These are phyloP conservation scores for Tiaroga cobitis DNA, from an alignment of 2,797 vertebrate species.

Conservation along the genomic window DNA sequence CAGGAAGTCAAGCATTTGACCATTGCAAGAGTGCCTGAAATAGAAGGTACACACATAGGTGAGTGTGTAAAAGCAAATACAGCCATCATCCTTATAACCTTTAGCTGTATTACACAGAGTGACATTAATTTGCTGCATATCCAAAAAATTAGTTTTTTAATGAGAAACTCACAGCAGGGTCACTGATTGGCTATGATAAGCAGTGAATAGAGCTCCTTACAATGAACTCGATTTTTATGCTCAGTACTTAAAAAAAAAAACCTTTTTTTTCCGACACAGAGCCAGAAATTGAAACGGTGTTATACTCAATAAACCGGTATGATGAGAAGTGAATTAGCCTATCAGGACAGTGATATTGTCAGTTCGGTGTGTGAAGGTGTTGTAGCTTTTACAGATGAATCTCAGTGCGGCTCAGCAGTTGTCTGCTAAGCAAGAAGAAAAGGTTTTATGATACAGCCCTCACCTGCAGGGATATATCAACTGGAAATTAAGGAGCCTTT, in stretches of 20 bases:
- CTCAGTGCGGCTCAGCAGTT: slow-evolving; percentile 30
- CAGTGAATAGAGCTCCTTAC: slow-evolving; percentile 26
- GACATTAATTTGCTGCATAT: slow-evolving; percentile 42
- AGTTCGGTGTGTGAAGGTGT: slow-evolving; percentile 42
- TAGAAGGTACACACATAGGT: slow-evolving; percentile 8
- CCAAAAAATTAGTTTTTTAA: slow-evolving; percentile 42
- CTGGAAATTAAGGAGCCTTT: slow-evolving; percentile 52
- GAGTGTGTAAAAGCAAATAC: slow-evolving; percentile 42
- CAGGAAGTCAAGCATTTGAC: slow-evolving; percentile 14
- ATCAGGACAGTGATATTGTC: slow-evolving; percentile 44
- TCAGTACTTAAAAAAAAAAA: slow-evolving; percentile 8
- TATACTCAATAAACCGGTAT: slow-evolving; percentile 47
- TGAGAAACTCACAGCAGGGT: slow-evolving; percentile 48
- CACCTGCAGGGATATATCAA: slow-evolving; percentile 54
- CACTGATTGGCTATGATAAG: slow-evolving; percentile 43
- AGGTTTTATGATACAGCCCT: slow-evolving; percentile 53
- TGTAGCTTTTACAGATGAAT: slow-evolving; percentile 42
- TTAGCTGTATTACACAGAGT: slow-evolving; percentile 27
- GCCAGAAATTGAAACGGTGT: slow-evolving; percentile 35
- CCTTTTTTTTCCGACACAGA: slow-evolving; percentile 1
- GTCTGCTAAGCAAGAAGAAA: slow-evolving; percentile 43
- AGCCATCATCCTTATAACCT: slow-evolving; percentile 36
- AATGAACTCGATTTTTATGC: slow-evolving; percentile 9
- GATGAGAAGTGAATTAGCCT: slow-evolving; percentile 53
- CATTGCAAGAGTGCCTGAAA: background rate